Evolutionary conservation across 2,797 vertebrate species (phyloP), one percentile per base, ranked within the genome.

Genomic region (Rachycentron canadum): DNA sequence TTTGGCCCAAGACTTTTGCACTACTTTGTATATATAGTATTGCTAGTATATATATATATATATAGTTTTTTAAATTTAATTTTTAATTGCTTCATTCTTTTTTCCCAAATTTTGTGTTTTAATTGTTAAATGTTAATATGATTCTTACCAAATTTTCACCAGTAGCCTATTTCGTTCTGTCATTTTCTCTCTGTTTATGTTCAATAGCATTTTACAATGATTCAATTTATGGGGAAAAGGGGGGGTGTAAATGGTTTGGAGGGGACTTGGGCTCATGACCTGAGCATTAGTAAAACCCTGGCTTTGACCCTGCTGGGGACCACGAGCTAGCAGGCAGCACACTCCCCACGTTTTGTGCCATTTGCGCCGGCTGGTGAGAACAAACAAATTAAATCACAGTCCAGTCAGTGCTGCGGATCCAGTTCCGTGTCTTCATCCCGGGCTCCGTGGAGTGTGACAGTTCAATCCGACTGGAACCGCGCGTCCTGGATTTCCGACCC

Each of bases 401-500:
- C 89, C 88, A 30, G 1, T 17, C 26, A 21, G 32, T 3, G 67
- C 0, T n/a, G 32, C 0, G 0, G 36, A 70, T 95, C 94, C 95
- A 92, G 91, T 81, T 90, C 95, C 95, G 70, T 14, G 17, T 94
- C 78, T 95, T 95, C 1, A 17, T 12, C 60, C 61, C 56, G 59
- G 53, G 73, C 64, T 53, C 78, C 3, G 67, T 34, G 61, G 38
- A 59, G 64, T 53, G 65, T 60, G 69, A 52, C 81, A 90, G 93
- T 95, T 60, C 93, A 67, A 36, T 96, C 95, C 95, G 86, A 14
- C 7, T 34, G 86, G 87, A 93, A 3, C 67, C 13, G 3, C 34
- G 26, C 43, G 19, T 93, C 95, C 95, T 79, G 93, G 94, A 21
- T 94, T 96, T 96, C 86, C 82, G 16, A 3, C 1, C 77, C 75